phyloP scores from a whole-genome alignment of 2,888 invertebrate genomes.

The Eupithecia centaureata region DNA sequence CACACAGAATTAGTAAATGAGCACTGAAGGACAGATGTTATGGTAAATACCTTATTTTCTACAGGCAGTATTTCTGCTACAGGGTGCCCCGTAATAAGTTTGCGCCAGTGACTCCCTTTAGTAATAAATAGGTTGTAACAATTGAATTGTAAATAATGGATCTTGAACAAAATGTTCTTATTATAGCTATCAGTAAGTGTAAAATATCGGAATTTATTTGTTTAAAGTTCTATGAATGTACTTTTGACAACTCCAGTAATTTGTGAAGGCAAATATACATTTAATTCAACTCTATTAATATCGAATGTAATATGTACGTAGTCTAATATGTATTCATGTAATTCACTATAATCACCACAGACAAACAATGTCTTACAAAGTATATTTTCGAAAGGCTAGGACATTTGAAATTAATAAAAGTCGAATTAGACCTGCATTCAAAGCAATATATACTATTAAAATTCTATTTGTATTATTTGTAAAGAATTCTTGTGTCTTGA shows the following conservation, averaged over 20 bases:
- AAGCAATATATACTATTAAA: no score
- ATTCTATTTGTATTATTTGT: no score
- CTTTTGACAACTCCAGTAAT: slow-evolving; percentile 34
- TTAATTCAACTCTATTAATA: not conserved
- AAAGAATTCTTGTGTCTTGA: no score
- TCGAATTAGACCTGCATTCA: not conserved
- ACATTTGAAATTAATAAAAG: not conserved
- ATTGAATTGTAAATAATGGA: slow-evolving; percentile 31
- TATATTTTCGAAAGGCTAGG: not conserved
- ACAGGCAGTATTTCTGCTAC: not conserved
- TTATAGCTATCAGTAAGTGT: slow-evolving; percentile 31
- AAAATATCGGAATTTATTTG: slow-evolving; percentile 29
- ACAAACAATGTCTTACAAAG: not conserved
- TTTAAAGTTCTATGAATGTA: slow-evolving; percentile 23
- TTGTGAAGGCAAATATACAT: slow-evolving; percentile 21
- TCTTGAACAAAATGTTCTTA: slow-evolving; percentile 31
- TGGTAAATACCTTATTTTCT: not conserved
- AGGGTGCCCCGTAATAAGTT: not conserved
- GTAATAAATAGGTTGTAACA: slow-evolving; percentile 23
- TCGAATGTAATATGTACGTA: not conserved
- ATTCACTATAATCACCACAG: not conserved
- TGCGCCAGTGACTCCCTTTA: not conserved
- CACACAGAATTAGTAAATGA: not conserved
- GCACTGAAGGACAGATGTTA: not conserved
- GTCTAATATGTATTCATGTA: not conserved